A percentile compares a stretch with the other conserved stretches of the same genome.
Evolutionary conservation across 2,888 invertebrate genomes (phyloP).

Genomic region (Rhorus exstirpatorius): DNA sequence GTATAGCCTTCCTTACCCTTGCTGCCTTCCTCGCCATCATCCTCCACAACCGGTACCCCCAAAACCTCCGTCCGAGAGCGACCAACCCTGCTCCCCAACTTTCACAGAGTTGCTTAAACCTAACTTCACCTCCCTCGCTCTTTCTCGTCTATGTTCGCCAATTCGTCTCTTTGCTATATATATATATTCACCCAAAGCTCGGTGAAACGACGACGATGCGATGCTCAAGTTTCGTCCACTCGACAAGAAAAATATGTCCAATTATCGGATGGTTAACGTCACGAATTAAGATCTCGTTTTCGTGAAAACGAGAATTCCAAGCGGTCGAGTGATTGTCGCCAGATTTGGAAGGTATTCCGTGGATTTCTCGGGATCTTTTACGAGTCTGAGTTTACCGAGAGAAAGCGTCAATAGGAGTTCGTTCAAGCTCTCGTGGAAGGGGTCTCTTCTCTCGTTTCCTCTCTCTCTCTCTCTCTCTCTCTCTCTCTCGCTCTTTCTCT

Average conservation of each 20-base stretch:
- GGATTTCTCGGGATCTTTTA: slow-evolving; percentile 22
- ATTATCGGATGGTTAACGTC: slow-evolving; percentile 20
- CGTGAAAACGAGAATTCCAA: slow-evolving; percentile 23
- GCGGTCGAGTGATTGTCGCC: background rate
- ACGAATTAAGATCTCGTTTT: slow-evolving; percentile 37
- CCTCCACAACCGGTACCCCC: slow-evolving; percentile 54
- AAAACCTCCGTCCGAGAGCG: slow-evolving; percentile 57
- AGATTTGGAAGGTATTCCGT: background rate
- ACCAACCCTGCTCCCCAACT: slow-evolving; percentile 80
- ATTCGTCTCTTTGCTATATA: slow-evolving; percentile 26
- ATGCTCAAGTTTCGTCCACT: slow-evolving; percentile 62
- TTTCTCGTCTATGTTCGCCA: slow-evolving; percentile 41
- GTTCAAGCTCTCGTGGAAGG: background rate
- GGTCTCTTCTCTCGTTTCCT: slow-evolving; percentile 19
- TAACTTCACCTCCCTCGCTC: slow-evolving; percentile 77
- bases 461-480: background rate
- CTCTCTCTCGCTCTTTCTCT: slow-evolving; percentile 12
- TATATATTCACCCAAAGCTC: slow-evolving; percentile 7
- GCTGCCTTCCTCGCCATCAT: slow-evolving; percentile 40
- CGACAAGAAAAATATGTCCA: slow-evolving; percentile 39
- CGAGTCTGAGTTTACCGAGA: background rate
- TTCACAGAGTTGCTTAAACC: slow-evolving; percentile 86
- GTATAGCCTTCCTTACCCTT: slow-evolving; percentile 77
- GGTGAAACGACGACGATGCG: slow-evolving; percentile 7
- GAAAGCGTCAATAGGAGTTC: slow-evolving; percentile 52